Evolutionary conservation across 2,888 invertebrate genomes (phyloP).

Genomic region (Lasioglossum pauxillum): DNA sequence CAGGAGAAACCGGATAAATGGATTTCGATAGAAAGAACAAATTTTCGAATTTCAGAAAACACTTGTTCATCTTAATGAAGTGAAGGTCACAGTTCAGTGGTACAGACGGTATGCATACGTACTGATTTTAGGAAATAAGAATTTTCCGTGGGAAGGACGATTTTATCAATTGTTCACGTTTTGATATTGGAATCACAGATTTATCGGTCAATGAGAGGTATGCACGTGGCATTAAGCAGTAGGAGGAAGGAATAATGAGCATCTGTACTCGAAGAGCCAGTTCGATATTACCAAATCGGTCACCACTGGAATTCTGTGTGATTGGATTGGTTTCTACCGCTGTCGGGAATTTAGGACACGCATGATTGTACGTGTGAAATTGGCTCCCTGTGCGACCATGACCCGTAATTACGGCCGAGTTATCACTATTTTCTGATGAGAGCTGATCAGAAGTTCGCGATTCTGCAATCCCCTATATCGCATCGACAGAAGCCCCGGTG

Average conservation of each 20-base stretch:
- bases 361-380: conserved; percentile 71
- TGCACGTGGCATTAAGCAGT: conserved; percentile 44
- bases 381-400: conserved; percentile 52
- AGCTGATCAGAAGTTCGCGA: background rate
- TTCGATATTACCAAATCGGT: conserved; percentile 54
- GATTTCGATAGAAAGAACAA: background rate
- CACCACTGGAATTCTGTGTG: conserved; percentile 60
- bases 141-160: background rate
- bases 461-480: background rate
- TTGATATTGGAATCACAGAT: conserved; percentile 22
- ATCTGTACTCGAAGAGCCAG: conserved; percentile 51
- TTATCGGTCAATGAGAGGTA: conserved; percentile 45
- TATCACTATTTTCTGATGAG: conserved; percentile 57
- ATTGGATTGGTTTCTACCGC: conserved; percentile 64
- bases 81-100: background rate
- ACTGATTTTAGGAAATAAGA: background rate
- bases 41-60: background rate
- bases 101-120: background rate
- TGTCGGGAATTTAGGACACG: conserved; percentile 69
- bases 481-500: background rate
- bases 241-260: conserved; percentile 60
- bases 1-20: background rate
- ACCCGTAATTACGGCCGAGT: conserved; percentile 56
- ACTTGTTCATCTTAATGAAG: background rate
- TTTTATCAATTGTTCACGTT: background rate